Evolutionary conservation across 2,888 invertebrate species (phyloP), one percentile per base, ranked within the genome.

Genomic region (Tryphoninae sp.): DNA sequence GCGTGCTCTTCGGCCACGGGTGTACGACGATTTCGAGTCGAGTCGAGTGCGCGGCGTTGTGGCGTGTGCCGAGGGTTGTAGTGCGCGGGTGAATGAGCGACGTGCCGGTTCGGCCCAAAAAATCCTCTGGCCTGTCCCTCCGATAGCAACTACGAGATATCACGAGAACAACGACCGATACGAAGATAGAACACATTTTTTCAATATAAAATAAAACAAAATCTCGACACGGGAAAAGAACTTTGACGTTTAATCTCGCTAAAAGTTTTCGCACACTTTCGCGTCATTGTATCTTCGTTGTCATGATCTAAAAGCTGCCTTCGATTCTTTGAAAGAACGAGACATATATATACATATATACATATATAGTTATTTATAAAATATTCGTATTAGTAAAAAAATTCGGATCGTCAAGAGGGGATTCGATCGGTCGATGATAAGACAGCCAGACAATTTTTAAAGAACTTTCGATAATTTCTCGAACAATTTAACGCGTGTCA

Each of bases 41-140:
- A 81, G 84, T 81, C 86, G 88, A 76, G 87, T 84, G 89, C 88
- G 88, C 86, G 88, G 88, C 87, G 89, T 87, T 88, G 89, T 85
- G 86, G 84, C 82, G 83, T 84, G 84, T 80, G 83, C 86, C 86
- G 88, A 87, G 86, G 85, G 79, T 86, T 84, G 80, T 84, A 83
- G 84, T 86, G 86, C 85, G 88, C 86, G 87, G 80, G 85, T 84
- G 84, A 84, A 84, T 85, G 86, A 86, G 84, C 86, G 82, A 83
- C 83, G 78, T 80, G 82, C 79, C 62, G 68, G 77, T 80, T 72
- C 80, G 68, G 69, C 74, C 67, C 59, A 75, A 84, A 53, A 61
- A 64, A 40, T 67, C 73, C 64, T 51, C 59, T 59, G 33, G 13
- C 16, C 26, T 9, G 16, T 7, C 33, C 40, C 61, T 51, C 65